Conservation (phyloP, 2,888 invertebrate species). For the Nymphalis c-album region DNA sequence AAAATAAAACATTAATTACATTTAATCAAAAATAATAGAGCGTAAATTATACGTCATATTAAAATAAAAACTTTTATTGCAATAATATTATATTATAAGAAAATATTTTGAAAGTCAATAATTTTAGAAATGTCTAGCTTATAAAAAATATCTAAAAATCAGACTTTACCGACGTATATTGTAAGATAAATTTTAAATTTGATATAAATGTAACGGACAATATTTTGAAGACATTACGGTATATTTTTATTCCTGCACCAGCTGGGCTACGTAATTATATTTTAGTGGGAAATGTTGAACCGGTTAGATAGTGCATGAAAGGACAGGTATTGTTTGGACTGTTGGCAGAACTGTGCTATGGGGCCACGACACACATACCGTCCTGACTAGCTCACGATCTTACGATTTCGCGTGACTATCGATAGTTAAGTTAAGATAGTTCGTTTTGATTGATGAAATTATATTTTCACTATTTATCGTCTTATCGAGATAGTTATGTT, state of each 20-base stretch:
- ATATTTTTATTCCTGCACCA: neutral
- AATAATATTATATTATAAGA: too few relatives aligned
- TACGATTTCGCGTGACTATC: slow-evolving; percentile 30
- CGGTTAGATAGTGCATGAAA: slow-evolving; percentile 24
- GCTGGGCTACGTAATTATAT: slow-evolving; percentile 1
- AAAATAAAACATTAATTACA: neutral
- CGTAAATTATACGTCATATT: too few relatives aligned
- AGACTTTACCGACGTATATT: too few relatives aligned
- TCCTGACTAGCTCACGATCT: slow-evolving; percentile 53
- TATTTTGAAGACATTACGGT: too few relatives aligned
- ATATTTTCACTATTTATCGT: slow-evolving; percentile 3
- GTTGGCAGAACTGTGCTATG: slow-evolving; percentile 67
- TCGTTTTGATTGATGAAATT: slow-evolving; percentile 19
- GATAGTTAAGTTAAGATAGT: too few relatives aligned
- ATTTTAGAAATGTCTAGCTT: too few relatives aligned
- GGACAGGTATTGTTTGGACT: slow-evolving; percentile 54
- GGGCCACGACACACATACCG: slow-evolving; percentile 75
- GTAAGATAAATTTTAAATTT: too few relatives aligned
- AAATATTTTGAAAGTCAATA: too few relatives aligned
- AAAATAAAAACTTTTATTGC: too few relatives aligned
- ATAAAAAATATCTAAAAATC: too few relatives aligned
- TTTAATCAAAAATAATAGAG: too few relatives aligned
- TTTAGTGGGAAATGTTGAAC: slow-evolving; percentile 22
- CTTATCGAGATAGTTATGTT: neutral
- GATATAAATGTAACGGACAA: too few relatives aligned